Evolutionary conservation across 2,888 invertebrate genomes (phyloP), one percentile per base, ranked within the genome.

Genomic region (Ectemnius continuus): DNA sequence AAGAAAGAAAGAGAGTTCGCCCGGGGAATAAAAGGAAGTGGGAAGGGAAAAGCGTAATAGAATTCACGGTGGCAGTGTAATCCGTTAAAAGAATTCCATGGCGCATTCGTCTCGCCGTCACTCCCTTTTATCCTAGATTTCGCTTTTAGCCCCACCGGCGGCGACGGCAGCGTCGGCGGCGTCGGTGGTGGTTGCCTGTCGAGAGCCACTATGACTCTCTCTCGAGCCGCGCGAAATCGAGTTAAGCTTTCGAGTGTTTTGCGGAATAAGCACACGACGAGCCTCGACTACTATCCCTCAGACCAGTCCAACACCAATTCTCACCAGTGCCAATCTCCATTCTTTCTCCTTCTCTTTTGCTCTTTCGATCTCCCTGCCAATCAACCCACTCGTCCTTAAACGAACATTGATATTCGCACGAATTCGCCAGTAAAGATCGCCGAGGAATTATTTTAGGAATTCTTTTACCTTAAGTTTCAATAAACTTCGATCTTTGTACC

Each of bases 61-160:
- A 61, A 47, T 47, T 46, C 18, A 36, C 36, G 20, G 23, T 13
- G 52, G 46, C 20, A 60, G 45, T 11, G 63, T 48, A 67, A 75
- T 71, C 71, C 71, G 61, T 47, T 18, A 46, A 57, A 62, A 36
- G 66, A 75, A 73, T 75, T 69, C 65, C 73, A 73, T 65, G 66
- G 57, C 66, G 63, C 47, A 62, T 67, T 28, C 52, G 14, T 66
- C 58, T 60, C 52, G n/a, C 52, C 16, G 16, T 16, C 52, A 16
- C 11, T 69, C 66, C 65, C 45, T 73, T 73, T 69, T 47, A 52
- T 69, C 66, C 48, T 14, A 11, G 11, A 57, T 70, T 52, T 61
- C 47, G 67, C 16, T 5, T 59, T 47, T 14, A 45, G 36, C 36
- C 36, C 36, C 36, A 8, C 0, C 36, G 23, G 23, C 23, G 23